These are phyloP conservation scores for Siphamia tubifer DNA, from an alignment of 2,113 vertebrate species.

Conservation along the genomic window DNA sequence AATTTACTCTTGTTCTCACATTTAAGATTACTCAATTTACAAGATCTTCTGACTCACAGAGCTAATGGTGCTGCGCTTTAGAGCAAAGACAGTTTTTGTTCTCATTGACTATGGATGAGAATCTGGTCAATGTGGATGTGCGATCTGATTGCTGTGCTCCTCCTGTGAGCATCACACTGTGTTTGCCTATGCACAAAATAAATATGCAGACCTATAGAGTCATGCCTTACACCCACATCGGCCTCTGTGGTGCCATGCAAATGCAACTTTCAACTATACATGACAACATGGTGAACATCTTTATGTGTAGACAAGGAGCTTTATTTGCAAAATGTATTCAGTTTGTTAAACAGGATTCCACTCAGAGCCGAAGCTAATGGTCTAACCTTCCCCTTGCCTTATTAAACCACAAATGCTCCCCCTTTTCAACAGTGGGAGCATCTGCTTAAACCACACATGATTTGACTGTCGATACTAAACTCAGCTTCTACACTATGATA, in stretches of 20 bases:
- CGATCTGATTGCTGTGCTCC: conserved; percentile 32
- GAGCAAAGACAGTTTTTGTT: conserved; percentile 11
- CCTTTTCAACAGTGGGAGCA: too few species aligned
- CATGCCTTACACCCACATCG: conserved; percentile 1
- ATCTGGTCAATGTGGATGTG: conserved; percentile 67
- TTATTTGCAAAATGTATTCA: too few species aligned
- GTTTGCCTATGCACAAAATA: conserved; percentile 20
- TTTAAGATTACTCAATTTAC: conserved; percentile 8
- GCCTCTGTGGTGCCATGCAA: not conserved
- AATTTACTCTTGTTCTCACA: too few species aligned
- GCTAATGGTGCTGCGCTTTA: conserved; percentile 19
- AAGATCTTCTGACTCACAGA: not conserved
- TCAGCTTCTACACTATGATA: too few species aligned
- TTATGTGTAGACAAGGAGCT: too few species aligned
- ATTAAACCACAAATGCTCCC: too few species aligned
- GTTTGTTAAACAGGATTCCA: too few species aligned
- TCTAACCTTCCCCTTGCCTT: too few species aligned
- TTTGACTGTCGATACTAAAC: too few species aligned
- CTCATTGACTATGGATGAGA: conserved; percentile 78
- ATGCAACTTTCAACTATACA: not conserved
- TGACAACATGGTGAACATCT: not conserved
- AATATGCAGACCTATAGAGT: conserved; percentile 29
- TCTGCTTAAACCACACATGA: too few species aligned
- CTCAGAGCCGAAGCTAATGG: too few species aligned
- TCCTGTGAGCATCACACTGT: conserved; percentile 21